Evolutionary conservation across 2,888 invertebrate genomes (phyloP), one percentile per base, ranked within the genome.

Genomic region (Drosophila macrospina): DNA sequence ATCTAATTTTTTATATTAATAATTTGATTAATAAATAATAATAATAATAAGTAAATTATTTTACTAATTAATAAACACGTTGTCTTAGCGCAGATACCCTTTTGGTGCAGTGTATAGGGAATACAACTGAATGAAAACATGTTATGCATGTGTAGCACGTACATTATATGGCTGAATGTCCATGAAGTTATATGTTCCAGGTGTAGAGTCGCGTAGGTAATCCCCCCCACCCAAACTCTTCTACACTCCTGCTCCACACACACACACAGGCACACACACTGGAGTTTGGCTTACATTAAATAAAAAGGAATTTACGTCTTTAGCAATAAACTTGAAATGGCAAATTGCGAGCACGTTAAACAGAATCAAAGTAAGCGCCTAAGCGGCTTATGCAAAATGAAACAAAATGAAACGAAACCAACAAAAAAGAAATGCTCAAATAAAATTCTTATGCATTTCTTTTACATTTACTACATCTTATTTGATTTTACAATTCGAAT

Each of bases 291-390:
- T 83, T 70, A 78, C 86, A 81, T 80, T 70, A 68, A 80, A 80
- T 86, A 86, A 83, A 83, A 86, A 60, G 65, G 65, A 79, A 72
- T 86, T 83, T 86, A 79, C 76, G 70, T 81, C 84, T 67, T 60
- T 45, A 69, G 65, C 81, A 72, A 80, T 86, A 84, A 86, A 83
- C 71, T 80, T 65, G 65, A 79, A 68, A 62, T 64, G 74, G 36
- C 57, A 64, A 82, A 79, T 69, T 64, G 81, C 63, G 59, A 67
- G 67, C 65, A 63, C 72, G 56, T 76, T 73, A 75, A 75, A 61
- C 54, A 60, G 79, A 86, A 86, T 86, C 83, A 81, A 84, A 84
- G 86, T 81, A 77, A 79, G 85, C 77, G 67, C 44, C 84, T 86
- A 83, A 83, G 83, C 69, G 59, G 83, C 84, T 83, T 83, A 83